Evolutionary conservation across 2,113 vertebrate genomes (phyloP).

Genomic region (Carassius auratus): DNA sequence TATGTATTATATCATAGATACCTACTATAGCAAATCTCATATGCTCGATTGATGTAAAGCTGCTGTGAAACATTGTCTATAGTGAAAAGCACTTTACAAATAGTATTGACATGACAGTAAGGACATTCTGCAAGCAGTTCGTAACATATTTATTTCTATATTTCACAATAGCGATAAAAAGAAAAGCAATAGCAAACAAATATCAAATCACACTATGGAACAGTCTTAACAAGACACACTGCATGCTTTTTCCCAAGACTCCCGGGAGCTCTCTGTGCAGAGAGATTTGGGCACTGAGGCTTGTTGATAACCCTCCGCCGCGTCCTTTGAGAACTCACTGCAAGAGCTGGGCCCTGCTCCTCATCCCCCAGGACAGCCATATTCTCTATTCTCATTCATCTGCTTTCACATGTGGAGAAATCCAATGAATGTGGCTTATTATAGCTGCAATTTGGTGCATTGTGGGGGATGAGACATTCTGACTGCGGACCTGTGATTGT

Average conservation of each 20-base stretch:
- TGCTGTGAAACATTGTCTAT: background rate
- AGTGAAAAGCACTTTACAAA: background rate
- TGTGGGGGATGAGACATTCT: conserved; percentile 47
- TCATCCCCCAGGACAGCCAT: conserved; percentile 34
- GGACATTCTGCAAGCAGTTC: background rate
- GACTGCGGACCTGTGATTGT: conserved; percentile 29
- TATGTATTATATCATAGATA: too few relatives aligned
- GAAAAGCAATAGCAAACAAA: conserved; percentile 12
- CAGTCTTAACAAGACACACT: background rate
- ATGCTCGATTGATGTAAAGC: background rate
- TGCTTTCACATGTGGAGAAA: conserved; percentile 38
- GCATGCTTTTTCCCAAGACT: background rate
- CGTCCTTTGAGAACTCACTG: conserved; percentile 32
- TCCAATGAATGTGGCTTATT: conserved; percentile 49
- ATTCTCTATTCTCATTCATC: conserved; percentile 49
- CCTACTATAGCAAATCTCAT: too few relatives aligned
- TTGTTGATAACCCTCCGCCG: conserved; percentile 24
- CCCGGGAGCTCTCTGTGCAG: background rate
- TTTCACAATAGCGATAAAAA: background rate
- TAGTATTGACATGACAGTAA: background rate
- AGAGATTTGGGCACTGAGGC: conserved; percentile 8
- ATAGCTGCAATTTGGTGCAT: conserved; percentile 43
- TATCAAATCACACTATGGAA: background rate
- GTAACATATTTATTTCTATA: background rate
- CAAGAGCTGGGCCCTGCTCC: conserved; percentile 2